These are phyloP conservation scores for Brachionus koreanus DNA, from an alignment of 1,140 invertebrate species.

Conservation along the genomic window DNA sequence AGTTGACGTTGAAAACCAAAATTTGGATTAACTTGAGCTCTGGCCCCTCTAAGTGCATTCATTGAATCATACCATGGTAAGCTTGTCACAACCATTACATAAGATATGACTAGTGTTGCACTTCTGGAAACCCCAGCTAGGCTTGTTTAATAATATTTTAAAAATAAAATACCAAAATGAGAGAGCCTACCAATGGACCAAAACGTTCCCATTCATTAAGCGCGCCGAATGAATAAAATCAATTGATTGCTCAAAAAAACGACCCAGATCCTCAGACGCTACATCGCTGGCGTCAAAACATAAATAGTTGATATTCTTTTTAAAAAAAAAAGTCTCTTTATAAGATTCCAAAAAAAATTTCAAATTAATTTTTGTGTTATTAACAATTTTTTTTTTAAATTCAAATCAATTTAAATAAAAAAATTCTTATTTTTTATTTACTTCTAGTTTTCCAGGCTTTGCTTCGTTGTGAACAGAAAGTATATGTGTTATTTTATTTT, in stretches of 20 bases:
- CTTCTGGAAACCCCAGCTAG: slow-evolving; percentile 91
- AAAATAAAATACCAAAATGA: neutral
- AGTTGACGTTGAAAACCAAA: slow-evolving; percentile 88
- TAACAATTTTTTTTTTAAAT: too few species aligned
- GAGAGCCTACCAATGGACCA: slow-evolving; percentile 82
- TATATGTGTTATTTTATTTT: slow-evolving; percentile 88
- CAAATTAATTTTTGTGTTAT: too few species aligned
- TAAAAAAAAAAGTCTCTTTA: too few species aligned
- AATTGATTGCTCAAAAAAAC: slow-evolving; percentile 86
- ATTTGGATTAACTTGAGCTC: slow-evolving; percentile 88
- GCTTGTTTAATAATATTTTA: slow-evolving; percentile 59
- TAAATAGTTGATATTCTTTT: slow-evolving; percentile 84
- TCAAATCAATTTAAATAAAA: neutral
- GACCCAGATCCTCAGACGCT: slow-evolving; percentile 83
- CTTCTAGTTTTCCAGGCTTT: slow-evolving; percentile 53
- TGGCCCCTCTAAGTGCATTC: slow-evolving; percentile 81
- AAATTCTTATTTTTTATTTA: neutral
- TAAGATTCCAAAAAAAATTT: too few species aligned
- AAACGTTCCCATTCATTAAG: slow-evolving; percentile 78
- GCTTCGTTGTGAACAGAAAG: slow-evolving; percentile 90
- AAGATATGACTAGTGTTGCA: slow-evolving; percentile 86
- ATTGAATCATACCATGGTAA: slow-evolving; percentile 86
- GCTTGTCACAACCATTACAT: slow-evolving; percentile 86
- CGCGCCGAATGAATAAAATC: slow-evolving; percentile 90
- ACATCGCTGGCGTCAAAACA: slow-evolving; percentile 88